Evolutionary conservation across 2,797 vertebrate genomes (phyloP), one percentile per base, ranked within the genome.

Genomic region (Centropyge bicolor): DNA sequence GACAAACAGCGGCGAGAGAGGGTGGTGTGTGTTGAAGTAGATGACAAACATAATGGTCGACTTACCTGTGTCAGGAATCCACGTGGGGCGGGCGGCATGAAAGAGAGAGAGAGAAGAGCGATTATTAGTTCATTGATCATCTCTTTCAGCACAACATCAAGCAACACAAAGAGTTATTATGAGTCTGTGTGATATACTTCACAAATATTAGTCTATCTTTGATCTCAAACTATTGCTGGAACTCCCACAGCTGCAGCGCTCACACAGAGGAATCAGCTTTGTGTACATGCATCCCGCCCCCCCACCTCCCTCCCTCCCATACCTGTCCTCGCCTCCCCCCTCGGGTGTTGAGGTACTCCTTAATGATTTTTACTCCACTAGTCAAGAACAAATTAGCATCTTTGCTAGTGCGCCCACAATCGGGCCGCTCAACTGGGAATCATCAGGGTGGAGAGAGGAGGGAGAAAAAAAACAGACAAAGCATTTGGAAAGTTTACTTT

Each of bases 341-440:
- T 68, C 76, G 89, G 87, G 82, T 56, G 38, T 62, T 48, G 75
- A 73, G 56, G 74, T 82, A 78, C 79, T 80, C 84, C 81, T 83
- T 91, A 93, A 93, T 91, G 91, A 93, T 90, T 93, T 90, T 86
- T 83, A 79, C 88, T 88, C 82, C 80, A 77, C 80, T 86, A 92
- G 82, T 85, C 83, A 90, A 87, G 90, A 90, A 91, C 88, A 93
- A 94, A 94, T 94, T 88, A 91, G 88, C 89, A 89, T 91, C 73
- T 78, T 84, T 55, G 70, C 82, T 80, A 89, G 89, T 31, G 49
- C 86, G 76, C 48, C 73, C 56, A 75, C 81, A 92, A 90, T 87
- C 87, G 78, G 82, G 51, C 49, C 2, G 49, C 76, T 78, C 89
- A 80, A 68, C 78, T 82, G 93, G 93, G 92, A 93, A 87, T 93